Conservation (phyloP, 2,888 invertebrate species). For the Leptopilina drosophilae region DNA sequence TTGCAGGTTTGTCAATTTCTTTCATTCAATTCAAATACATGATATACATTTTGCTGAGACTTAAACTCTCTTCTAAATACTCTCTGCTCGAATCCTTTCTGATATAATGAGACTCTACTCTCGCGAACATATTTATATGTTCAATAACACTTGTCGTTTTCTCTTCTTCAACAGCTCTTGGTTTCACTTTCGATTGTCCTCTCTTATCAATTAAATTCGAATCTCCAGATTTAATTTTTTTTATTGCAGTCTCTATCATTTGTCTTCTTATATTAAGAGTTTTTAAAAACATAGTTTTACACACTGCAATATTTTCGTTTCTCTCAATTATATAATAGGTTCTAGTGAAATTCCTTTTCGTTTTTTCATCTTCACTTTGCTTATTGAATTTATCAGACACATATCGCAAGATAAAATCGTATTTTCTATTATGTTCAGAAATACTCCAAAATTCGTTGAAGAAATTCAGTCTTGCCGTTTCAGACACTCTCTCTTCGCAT, state of each 20-base stretch:
- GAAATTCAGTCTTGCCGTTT: neutral
- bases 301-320: conserved; percentile 16
- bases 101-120: neutral
- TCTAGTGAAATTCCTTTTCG: conserved; percentile 6
- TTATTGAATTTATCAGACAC: neutral
- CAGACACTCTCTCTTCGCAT: conserved; percentile 22
- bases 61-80: conserved; percentile 2
- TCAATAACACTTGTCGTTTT: conserved; percentile 39
- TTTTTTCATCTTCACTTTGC: neutral
- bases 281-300: conserved; percentile 47
- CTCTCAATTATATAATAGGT: conserved; percentile 33
- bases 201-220: conserved; percentile 35
- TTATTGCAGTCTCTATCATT: conserved; percentile 37
- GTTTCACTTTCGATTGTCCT: conserved; percentile 31
- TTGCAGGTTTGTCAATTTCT: conserved; percentile 20
- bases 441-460: conserved; percentile 20
- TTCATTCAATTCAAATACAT: conserved; percentile 42
- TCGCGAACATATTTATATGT: conserved; percentile 22
- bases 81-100: neutral
- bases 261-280: conserved; percentile 39
- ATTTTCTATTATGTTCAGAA: conserved; percentile 15
- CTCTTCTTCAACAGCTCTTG: conserved; percentile 12
- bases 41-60: conserved; percentile 42
- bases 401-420: conserved; percentile 17
- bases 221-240: conserved; percentile 36